Evolutionary conservation across 2,113 vertebrate species (phyloP).

Genomic region (Oryzias woworae): DNA sequence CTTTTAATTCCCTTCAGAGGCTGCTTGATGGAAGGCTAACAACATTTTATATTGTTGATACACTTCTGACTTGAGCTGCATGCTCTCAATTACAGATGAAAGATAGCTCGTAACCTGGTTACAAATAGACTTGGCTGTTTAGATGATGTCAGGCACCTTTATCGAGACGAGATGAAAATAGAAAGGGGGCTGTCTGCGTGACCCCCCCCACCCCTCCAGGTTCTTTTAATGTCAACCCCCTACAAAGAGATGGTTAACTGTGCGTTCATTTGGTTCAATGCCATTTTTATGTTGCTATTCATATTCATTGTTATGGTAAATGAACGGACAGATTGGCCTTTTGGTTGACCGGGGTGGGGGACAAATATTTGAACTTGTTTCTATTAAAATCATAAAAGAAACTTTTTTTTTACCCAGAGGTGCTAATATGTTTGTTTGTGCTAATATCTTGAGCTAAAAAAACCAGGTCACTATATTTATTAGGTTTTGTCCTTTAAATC

Average conservation of each 20-base stretch:
- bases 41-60: slow-evolving; percentile 78
- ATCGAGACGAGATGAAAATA: slow-evolving; percentile 69
- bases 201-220: slow-evolving; percentile 32
- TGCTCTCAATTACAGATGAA: slow-evolving; percentile 77
- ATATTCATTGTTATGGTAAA: slow-evolving; percentile 24
- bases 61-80: slow-evolving; percentile 74
- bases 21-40: slow-evolving; percentile 79
- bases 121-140: slow-evolving; percentile 75
- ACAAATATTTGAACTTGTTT: too few species aligned
- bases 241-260: slow-evolving; percentile 69
- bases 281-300: slow-evolving; percentile 64
- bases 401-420: neutral
- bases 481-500: too few species aligned
- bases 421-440: slow-evolving; percentile 13
- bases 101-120: slow-evolving; percentile 81
- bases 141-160: slow-evolving; percentile 79
- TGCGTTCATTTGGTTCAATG: slow-evolving; percentile 53
- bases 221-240: slow-evolving; percentile 40
- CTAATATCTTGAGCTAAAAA: slow-evolving; percentile 1
- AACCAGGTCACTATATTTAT: too few species aligned
- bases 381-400: neutral
- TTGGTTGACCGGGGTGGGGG: too few species aligned
- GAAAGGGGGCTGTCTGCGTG: slow-evolving; percentile 47
- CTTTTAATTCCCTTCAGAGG: slow-evolving; percentile 79
- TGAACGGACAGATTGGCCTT: slow-evolving; percentile 25